Evolutionary conservation across 2,888 invertebrate species (phyloP).

Genomic region (Eupithecia dodoneata): DNA sequence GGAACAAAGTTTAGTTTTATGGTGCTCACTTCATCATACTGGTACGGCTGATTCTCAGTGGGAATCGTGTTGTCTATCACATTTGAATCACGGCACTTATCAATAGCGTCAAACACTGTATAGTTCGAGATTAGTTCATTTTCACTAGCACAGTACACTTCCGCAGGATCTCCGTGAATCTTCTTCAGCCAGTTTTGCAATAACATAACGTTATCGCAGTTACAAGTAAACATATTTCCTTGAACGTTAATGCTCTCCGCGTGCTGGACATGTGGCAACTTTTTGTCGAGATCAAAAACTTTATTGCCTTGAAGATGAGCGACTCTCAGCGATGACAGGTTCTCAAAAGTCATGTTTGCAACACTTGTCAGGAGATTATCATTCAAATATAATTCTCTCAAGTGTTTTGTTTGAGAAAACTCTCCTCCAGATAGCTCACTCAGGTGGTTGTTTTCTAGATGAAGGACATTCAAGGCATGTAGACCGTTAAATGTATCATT

Average conservation of each 20-base stretch:
- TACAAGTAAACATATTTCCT: slow-evolving; percentile 92
- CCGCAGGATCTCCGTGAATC: slow-evolving; percentile 85
- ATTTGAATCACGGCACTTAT: slow-evolving; percentile 79
- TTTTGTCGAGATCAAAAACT: slow-evolving; percentile 88
- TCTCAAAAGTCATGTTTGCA: slow-evolving; percentile 89
- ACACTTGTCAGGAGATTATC: slow-evolving; percentile 90
- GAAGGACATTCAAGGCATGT: slow-evolving; percentile 88
- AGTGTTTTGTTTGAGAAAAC: slow-evolving; percentile 90
- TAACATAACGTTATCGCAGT: slow-evolving; percentile 87
- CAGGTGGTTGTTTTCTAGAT: slow-evolving; percentile 90
- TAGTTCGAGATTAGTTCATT: slow-evolving; percentile 70
- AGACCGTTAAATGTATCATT: slow-evolving; percentile 92
- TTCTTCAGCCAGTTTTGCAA: slow-evolving; percentile 88
- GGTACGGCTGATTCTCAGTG: slow-evolving; percentile 83
- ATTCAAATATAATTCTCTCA: slow-evolving; percentile 91
- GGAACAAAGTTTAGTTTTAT: slow-evolving; percentile 88
- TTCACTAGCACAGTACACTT: slow-evolving; percentile 86
- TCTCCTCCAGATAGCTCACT: slow-evolving; percentile 89
- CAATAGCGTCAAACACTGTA: slow-evolving; percentile 78
- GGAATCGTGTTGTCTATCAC: slow-evolving; percentile 82
- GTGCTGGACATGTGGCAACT: slow-evolving; percentile 84
- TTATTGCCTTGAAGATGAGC: slow-evolving; percentile 90
- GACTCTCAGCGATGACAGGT: slow-evolving; percentile 88
- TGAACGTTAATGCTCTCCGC: slow-evolving; percentile 87
- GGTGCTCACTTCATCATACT: slow-evolving; percentile 87